Conservation (phyloP, 2,113 vertebrate genomes). For the Circaetus gallicus region DNA sequence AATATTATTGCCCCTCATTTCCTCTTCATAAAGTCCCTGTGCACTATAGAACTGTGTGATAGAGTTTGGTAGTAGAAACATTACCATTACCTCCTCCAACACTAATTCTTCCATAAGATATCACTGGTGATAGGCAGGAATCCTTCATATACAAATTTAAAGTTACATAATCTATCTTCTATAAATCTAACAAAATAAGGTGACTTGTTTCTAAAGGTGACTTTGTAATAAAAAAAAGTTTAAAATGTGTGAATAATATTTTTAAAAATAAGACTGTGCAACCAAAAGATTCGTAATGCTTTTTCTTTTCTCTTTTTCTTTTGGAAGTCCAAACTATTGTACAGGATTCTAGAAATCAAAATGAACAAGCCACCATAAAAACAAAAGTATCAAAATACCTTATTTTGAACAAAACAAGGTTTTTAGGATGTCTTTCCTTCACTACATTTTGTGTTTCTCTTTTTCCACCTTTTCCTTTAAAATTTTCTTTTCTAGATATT, state of each 20-base stretch:
- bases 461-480: background rate
- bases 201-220: background rate
- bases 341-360: background rate
- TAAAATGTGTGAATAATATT: background rate
- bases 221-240: background rate
- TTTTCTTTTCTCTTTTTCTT: background rate
- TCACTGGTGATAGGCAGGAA: background rate
- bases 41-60: background rate
- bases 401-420: background rate
- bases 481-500: background rate
- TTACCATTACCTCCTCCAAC: background rate
- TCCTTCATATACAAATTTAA: background rate
- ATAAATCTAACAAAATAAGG: background rate
- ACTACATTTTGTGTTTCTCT: background rate
- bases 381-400: background rate
- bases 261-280: background rate
- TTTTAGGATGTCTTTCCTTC: background rate
- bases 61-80: background rate
- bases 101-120: background rate
- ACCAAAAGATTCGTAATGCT: background rate
- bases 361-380: background rate
- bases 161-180: background rate
- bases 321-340: background rate
- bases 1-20: background rate
- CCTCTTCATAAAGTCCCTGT: background rate